Conservation (phyloP, 2,888 invertebrate genomes). For the Acanthosepion pharaonis region DNA sequence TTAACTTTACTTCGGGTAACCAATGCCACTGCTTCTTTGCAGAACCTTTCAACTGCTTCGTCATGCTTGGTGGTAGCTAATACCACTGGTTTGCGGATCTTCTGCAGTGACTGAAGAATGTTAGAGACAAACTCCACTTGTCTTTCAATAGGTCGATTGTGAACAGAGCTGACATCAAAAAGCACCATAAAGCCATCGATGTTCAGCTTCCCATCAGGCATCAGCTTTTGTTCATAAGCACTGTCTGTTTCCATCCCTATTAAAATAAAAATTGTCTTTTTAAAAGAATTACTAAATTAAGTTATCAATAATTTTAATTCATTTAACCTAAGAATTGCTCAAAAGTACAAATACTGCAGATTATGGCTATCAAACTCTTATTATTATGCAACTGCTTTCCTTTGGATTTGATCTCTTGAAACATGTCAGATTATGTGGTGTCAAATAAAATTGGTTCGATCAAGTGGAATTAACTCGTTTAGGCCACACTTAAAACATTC, state of each 20-base stretch:
- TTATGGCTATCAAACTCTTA: not conserved
- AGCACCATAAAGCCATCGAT: conserved; percentile 96
- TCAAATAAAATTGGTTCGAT: not conserved
- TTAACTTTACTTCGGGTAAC: conserved; percentile 85
- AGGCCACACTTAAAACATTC: not conserved
- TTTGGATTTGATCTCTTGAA: not conserved
- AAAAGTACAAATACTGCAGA: not conserved
- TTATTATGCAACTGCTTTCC: not conserved
- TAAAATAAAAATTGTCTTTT: conserved; percentile 48
- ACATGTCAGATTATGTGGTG: not conserved
- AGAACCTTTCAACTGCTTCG: conserved; percentile 85
- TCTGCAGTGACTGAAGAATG: conserved; percentile 87
- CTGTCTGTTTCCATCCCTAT: conserved; percentile 94
- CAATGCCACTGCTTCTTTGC: conserved; percentile 87
- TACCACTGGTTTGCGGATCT: conserved; percentile 95
- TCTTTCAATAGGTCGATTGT: conserved; percentile 90
- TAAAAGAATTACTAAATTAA: conserved; percentile 38
- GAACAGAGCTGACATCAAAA: conserved; percentile 95
- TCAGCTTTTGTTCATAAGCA: conserved; percentile 90
- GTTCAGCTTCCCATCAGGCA: conserved; percentile 87
- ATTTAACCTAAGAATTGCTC: not conserved
- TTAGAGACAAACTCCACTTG: conserved; percentile 82
- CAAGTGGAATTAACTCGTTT: not conserved
- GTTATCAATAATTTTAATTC: not conserved
- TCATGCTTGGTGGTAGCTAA: conserved; percentile 97